phyloP scores from a whole-genome alignment of 2,797 vertebrate genomes.

The Momotus momota region DNA sequence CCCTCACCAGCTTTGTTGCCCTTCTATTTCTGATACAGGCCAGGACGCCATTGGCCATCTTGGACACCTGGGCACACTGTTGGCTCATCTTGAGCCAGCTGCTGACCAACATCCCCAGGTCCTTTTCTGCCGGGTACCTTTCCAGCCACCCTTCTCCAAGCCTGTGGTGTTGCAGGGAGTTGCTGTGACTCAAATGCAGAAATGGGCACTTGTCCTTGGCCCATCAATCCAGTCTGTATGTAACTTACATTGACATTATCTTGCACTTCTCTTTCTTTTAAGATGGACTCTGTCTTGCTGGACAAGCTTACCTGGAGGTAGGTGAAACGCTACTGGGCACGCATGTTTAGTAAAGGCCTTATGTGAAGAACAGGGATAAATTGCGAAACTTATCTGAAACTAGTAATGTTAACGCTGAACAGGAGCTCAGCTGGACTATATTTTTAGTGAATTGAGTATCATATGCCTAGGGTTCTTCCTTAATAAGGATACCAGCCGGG shows the following conservation, averaged over 20 bases:
- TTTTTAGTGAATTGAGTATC: background rate
- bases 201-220: rapidly evolving
- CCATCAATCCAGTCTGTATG: rapidly evolving
- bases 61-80: background rate
- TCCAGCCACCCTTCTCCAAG: background rate
- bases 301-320: background rate
- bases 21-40: background rate
- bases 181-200: background rate
- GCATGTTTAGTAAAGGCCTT: background rate
- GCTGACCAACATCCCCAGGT: background rate
- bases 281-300: background rate
- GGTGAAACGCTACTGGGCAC: background rate
- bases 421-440: background rate
- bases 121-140: background rate
- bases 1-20: background rate
- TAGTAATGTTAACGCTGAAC: background rate
- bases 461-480: background rate
- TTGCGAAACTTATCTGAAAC: background rate
- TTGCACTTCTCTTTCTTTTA: background rate
- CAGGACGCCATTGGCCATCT: background rate
- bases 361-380: background rate
- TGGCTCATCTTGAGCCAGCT: background rate
- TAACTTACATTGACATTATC: background rate
- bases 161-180: background rate
- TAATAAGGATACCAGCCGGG: background rate